A percentile compares a stretch with the other conserved stretches of the same genome.
Conservation (phyloP, 2,888 invertebrate species). For the Arctia plantaginis region DNA sequence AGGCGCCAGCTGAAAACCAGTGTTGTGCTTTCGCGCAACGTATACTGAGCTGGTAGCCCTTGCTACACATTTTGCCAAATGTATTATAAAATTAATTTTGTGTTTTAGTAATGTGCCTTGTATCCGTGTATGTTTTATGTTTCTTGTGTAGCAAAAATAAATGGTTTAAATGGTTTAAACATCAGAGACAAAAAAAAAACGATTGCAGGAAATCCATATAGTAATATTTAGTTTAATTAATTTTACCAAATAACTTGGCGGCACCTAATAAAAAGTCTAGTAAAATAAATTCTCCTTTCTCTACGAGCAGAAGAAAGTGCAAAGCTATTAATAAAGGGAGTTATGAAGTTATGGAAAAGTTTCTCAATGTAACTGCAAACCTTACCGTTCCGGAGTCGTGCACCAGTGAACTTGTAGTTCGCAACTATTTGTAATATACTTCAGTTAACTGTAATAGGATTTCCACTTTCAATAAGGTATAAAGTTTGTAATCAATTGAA, state of each 20-base stretch:
- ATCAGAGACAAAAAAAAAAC: background rate
- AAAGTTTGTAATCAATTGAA: background rate
- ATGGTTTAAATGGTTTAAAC: no score
- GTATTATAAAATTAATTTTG: no score
- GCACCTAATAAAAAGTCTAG: constrained; percentile 34
- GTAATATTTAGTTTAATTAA: constrained; percentile 17
- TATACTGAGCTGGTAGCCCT: no score
- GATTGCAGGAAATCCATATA: constrained; percentile 4
- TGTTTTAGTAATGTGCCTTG: no score
- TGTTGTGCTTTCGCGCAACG: no score
- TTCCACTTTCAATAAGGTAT: constrained; percentile 32
- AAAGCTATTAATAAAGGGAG: constrained; percentile 82
- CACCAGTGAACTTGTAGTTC: constrained; percentile 80
- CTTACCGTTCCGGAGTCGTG: constrained; percentile 76
- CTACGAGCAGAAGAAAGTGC: constrained; percentile 64
- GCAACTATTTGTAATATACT: constrained; percentile 83
- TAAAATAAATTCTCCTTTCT: constrained; percentile 50
- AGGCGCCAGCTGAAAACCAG: no score
- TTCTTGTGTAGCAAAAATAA: no score
- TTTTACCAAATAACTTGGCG: constrained; percentile 26
- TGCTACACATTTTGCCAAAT: no score
- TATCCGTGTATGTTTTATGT: no score
- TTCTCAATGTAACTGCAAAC: constrained; percentile 72
- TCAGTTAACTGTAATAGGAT: constrained; percentile 65
- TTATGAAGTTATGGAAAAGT: constrained; percentile 81